These are phyloP conservation scores for Poecilia latipinna DNA, from an alignment of 2,113 vertebrate species.

Conservation along the genomic window DNA sequence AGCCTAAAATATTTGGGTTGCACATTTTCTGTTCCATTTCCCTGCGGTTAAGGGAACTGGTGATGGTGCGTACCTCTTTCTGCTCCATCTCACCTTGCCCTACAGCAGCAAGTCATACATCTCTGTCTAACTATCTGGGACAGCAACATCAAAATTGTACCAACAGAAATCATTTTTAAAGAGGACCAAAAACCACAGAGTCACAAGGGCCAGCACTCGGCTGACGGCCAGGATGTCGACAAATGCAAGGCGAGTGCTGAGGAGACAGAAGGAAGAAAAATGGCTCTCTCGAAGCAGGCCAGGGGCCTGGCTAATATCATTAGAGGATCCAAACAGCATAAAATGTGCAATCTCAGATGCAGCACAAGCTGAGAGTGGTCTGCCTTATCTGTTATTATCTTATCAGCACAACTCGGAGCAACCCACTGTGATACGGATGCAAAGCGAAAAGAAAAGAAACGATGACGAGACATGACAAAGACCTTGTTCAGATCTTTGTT, in stretches of 20 bases:
- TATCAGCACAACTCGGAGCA: constrained; percentile 64
- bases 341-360: constrained; percentile 74
- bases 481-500: constrained; percentile 42
- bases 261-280: constrained; percentile 72
- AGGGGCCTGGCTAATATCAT: constrained; percentile 70
- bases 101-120: constrained; percentile 63
- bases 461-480: constrained; percentile 53
- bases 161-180: constrained; percentile 72
- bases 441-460: constrained; percentile 44
- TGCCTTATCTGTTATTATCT: constrained; percentile 66
- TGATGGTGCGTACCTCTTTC: constrained; percentile 52
- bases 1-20: constrained; percentile 70
- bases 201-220: constrained; percentile 56
- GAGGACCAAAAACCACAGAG: constrained; percentile 55
- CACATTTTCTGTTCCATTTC: constrained; percentile 72
- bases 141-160: constrained; percentile 70
- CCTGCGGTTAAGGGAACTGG: constrained; percentile 54
- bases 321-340: constrained; percentile 70
- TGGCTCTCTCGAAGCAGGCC: constrained; percentile 59
- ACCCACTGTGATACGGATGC: constrained; percentile 48
- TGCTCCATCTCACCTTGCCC: constrained; percentile 62
- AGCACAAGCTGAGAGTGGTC: constrained; percentile 62
- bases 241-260: constrained; percentile 72
- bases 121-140: constrained; percentile 69
- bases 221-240: constrained; percentile 66